Evolutionary conservation across 2,888 invertebrate species (phyloP).

Genomic region (Ephialtes manifestator): DNA sequence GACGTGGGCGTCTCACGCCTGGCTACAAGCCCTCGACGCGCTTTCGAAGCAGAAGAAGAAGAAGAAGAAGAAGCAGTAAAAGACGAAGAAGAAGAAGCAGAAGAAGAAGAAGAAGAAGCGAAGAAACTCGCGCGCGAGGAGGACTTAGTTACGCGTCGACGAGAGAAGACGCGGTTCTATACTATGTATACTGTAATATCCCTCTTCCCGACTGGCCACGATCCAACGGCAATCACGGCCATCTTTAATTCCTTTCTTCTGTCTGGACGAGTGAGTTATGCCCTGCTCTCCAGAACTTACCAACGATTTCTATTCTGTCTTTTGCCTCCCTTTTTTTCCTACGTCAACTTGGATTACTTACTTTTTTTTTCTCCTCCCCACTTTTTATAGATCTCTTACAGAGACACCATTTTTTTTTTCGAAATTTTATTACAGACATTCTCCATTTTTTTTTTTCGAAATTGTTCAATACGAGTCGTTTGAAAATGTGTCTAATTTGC

Average conservation of each 20-base stretch:
- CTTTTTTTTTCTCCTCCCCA: slow-evolving; percentile 49
- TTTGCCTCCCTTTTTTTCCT: slow-evolving; percentile 55
- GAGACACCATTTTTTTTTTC: neutral
- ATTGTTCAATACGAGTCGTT: neutral
- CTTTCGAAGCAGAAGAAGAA: slow-evolving; percentile 73
- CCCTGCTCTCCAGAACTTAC: slow-evolving; percentile 71
- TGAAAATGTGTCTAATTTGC: too few species aligned
- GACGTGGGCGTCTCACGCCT: slow-evolving; percentile 62
- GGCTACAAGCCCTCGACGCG: slow-evolving; percentile 65
- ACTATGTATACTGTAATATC: slow-evolving; percentile 59
- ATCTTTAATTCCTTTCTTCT: slow-evolving; percentile 82
- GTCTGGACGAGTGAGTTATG: slow-evolving; percentile 78
- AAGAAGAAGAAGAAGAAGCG: slow-evolving; percentile 42
- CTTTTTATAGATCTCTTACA: slow-evolving; percentile 41
- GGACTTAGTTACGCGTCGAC: slow-evolving; percentile 79
- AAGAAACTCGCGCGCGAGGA: slow-evolving; percentile 67
- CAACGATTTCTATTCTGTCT: slow-evolving; percentile 74
- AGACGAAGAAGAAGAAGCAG: slow-evolving; percentile 44
- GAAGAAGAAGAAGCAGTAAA: slow-evolving; percentile 46
- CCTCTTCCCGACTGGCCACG: slow-evolving; percentile 75
- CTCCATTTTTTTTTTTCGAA: neutral
- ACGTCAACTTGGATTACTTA: slow-evolving; percentile 58
- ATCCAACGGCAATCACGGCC: slow-evolving; percentile 81
- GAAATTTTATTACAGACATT: neutral
- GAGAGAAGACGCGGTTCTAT: slow-evolving; percentile 61